Base-by-base conservation (phyloP, 2,113 vertebrate genomes). In the Nothocercus julius region DNA sequence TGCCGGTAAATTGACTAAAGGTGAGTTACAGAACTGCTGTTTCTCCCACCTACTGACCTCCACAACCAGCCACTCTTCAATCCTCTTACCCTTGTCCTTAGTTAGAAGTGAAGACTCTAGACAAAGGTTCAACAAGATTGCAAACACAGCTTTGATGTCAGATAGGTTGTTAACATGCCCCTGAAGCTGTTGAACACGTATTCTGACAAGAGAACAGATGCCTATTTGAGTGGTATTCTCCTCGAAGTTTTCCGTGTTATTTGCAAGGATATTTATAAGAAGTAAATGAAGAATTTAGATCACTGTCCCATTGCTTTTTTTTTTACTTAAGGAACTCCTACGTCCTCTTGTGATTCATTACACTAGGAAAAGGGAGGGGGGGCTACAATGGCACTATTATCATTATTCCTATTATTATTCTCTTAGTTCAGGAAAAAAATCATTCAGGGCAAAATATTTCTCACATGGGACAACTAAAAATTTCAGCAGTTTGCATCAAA, bases 121-220 rank as follows among this genome's bases (percentile, higher is more conserved):
- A 87, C 68, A 85, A 92, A 83, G 78, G 74, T 92, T 96, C 94
- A 92, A 80, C 83, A 80, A 0, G 2, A 89, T 84, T 95, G 70
- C 64, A 85, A 95, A 90, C 88, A 94, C 2, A 2, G 40, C 91
- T 93, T 91, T 0, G 3, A 85, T 96, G 93, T 96, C 88, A 94
- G 67, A 78, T 51, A 22, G 61, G 77, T 78, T 96, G 96, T 97
- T 97, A 95, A 96, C 91, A 83, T 45, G 89, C 92, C 69, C 62
- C 89, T 85, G 78, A 87, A 94, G 90, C 76, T 95, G 93, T 90
- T 94, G 42, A 94, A 90, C 92, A 95, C 3, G 1, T 88, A 92
- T 90, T 96, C 93, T 95, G 94, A 97, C 96, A 96, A 92, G 69
- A 91, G 90, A 89, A 92, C 83, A 94, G 72, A 89, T 82, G 90